Conservation (phyloP, 2,113 vertebrate species). For the Puntigrus tetrazona region DNA sequence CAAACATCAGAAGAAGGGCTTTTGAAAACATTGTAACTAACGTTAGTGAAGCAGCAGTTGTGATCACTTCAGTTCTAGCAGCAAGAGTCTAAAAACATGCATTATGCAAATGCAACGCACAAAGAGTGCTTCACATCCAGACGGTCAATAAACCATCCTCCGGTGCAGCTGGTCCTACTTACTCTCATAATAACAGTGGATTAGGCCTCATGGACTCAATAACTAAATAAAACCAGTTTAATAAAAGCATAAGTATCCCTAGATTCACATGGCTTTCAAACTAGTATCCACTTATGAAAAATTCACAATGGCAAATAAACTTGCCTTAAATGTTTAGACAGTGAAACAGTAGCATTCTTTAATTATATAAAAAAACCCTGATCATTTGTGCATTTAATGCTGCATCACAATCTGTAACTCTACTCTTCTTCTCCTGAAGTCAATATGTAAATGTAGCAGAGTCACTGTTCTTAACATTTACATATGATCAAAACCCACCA, state of each 20-base stretch:
- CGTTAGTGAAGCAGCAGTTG: neutral
- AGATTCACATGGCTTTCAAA: neutral
- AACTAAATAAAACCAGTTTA: neutral
- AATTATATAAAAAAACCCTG: too few relatives aligned
- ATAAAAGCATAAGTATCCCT: neutral
- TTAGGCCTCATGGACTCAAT: neutral
- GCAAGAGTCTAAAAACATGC: conserved; percentile 9
- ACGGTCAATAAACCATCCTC: neutral
- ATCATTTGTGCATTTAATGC: neutral
- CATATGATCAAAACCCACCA: neutral
- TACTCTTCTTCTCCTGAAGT: neutral
- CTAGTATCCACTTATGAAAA: neutral
- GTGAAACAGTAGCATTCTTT: neutral
- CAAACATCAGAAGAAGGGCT: neutral
- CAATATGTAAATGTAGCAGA: neutral
- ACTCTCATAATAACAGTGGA: neutral
- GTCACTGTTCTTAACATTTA: neutral
- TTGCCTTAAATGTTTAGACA: neutral
- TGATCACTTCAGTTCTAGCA: neutral
- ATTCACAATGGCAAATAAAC: neutral
- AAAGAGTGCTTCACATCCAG: conserved; percentile 63
- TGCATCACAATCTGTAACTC: neutral
- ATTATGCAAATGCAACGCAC: conserved; percentile 52
- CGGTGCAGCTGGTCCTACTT: neutral
- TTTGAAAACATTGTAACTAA: neutral